These are phyloP conservation scores for Drosophila paucipuncta DNA, from an alignment of 2,888 invertebrate genomes.

Conservation along the genomic window DNA sequence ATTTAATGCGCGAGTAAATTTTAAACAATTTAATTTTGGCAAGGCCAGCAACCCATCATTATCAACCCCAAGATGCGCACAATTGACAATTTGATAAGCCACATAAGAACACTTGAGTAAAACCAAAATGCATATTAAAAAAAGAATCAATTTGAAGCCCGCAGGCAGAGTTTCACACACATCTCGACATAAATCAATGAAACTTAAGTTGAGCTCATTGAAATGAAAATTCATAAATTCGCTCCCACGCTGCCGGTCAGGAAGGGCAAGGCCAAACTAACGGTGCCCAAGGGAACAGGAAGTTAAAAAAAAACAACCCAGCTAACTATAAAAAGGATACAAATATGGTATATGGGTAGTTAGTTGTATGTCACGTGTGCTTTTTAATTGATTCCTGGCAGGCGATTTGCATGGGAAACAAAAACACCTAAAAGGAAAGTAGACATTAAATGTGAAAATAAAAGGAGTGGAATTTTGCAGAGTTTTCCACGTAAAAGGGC, in stretches of 20 bases:
- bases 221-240: constrained; percentile 41
- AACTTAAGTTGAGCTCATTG: constrained; percentile 48
- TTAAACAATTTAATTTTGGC: constrained; percentile 67
- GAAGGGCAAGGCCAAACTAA: constrained; percentile 66
- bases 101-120: constrained; percentile 34
- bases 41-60: constrained; percentile 33
- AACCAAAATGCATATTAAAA: not conserved
- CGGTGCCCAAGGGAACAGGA: constrained; percentile 64
- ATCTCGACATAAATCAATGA: constrained; percentile 66
- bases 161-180: constrained; percentile 63
- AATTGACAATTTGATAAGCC: constrained; percentile 51
- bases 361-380: constrained; percentile 67
- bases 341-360: constrained; percentile 56
- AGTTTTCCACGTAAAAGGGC: constrained; percentile 59
- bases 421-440: not conserved
- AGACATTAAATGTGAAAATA: not conserved
- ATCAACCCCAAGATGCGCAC: constrained; percentile 41
- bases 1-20: constrained; percentile 51
- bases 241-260: constrained; percentile 66
- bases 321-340: constrained; percentile 40
- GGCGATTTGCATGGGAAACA: constrained; percentile 73
- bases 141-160: constrained; percentile 70
- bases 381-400: constrained; percentile 69
- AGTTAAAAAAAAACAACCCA: constrained; percentile 26
- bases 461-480: constrained; percentile 1